Evolutionary conservation across 2,113 vertebrate species (phyloP), one percentile per base, ranked within the genome.

Genomic region (Carassius gibelio): DNA sequence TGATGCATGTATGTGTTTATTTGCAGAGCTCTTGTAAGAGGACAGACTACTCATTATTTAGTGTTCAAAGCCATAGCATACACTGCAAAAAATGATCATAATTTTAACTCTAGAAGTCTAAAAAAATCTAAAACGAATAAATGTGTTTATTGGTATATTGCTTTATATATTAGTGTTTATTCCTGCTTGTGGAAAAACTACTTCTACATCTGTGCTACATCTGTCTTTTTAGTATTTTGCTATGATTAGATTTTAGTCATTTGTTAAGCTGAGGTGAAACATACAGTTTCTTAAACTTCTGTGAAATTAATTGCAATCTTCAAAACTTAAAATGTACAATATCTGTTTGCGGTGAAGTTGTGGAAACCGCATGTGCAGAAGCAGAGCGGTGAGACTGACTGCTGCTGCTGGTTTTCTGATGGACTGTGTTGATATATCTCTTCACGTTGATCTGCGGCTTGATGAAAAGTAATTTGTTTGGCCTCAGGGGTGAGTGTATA

Each of bases 401-500:
- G 59, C 38, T 26, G 36, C 77, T 80, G 59, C 59, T 26, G 59
- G 6, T 48, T 13, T 80, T 80, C 77, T 80, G 78, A 62, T 80
- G 78, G 78, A 80, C 77, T 48, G 21, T 68, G 42, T 66, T 72
- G 38, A 78, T 62, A 83, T 72, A 57, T 72, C 48, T 68, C 50
- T 71, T 42, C 21, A n/a, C 10, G 57, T 82, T 66, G 62, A 88
- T 83, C 82, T 79, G 69, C 8, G 57, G 74, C 66, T 57, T 57
- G 85, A 87, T 87, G 66, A 85, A 85, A 79, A 59, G 45, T 85
- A 83, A 85, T 79, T 82, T 79, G 74, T 88, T 88, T 88, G 48
- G 80, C 66, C 72, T 45, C 62, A 23, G 62, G 78, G 72, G 79
- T 21, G 79, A 76, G 71, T 79, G 80, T 79, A 74, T 48, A 69